Evolutionary conservation across 2,888 invertebrate species (phyloP).

Genomic region (Philhelius pedissequus): DNA sequence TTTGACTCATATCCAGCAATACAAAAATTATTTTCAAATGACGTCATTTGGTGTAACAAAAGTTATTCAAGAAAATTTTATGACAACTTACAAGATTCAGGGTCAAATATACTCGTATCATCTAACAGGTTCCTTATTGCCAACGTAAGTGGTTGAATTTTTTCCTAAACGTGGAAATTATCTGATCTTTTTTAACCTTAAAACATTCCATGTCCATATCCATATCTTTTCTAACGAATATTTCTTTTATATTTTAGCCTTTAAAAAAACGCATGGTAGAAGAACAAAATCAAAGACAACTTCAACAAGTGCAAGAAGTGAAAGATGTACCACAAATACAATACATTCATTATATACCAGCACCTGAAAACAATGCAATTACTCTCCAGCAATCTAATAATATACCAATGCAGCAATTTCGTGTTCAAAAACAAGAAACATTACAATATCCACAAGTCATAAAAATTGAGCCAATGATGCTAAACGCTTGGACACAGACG

Average conservation of each 20-base stretch:
- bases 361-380: not conserved
- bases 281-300: not conserved
- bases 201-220: too few species aligned
- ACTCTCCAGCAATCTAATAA: not conserved
- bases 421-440: not conserved
- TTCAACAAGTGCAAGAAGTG: not conserved
- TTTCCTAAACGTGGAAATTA: too few species aligned
- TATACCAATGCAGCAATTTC: not conserved
- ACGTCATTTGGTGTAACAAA: too few species aligned
- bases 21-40: too few species aligned
- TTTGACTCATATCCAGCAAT: too few species aligned
- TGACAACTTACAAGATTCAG: too few species aligned
- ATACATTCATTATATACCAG: slow-evolving; percentile 14
- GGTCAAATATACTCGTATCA: too few species aligned
- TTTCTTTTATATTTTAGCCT: not conserved
- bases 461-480: slow-evolving; percentile 24
- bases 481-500: slow-evolving; percentile 39
- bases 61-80: too few species aligned
- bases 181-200: too few species aligned
- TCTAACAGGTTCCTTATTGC: too few species aligned
- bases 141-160: too few species aligned
- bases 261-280: slow-evolving; percentile 27
- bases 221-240: not conserved
- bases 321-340: not conserved
- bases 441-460: not conserved